Conservation (phyloP, 2,113 vertebrate genomes). For the Eretmochelys imbricata region DNA sequence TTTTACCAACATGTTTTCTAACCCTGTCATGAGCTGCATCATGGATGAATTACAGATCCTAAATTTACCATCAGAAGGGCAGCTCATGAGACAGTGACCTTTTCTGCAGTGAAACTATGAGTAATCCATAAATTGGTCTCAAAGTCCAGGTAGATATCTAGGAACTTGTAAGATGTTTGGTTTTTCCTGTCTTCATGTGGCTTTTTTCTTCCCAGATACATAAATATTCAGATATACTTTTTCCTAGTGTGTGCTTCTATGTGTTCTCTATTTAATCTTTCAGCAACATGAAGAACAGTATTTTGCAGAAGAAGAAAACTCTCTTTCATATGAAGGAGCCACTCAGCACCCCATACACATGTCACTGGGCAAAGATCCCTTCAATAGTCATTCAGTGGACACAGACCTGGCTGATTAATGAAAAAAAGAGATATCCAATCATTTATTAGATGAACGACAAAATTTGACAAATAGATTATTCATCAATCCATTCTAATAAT, state of each 20-base stretch:
- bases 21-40: fast-evolving
- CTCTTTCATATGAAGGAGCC: background rate
- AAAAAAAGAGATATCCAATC: fast-evolving
- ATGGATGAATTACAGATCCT: background rate
- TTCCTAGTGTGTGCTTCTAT: fast-evolving
- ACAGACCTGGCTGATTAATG: fast-evolving
- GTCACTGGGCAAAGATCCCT: background rate
- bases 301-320: background rate
- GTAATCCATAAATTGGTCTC: background rate
- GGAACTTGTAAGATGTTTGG: background rate
- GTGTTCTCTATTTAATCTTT: background rate
- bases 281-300: fast-evolving
- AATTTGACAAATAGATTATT: background rate
- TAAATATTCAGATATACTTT: background rate
- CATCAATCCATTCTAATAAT: background rate
- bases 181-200: background rate
- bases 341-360: fast-evolving
- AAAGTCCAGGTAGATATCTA: fast-evolving
- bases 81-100: background rate
- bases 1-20: background rate
- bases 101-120: background rate
- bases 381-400: background rate
- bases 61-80: background rate
- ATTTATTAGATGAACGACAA: background rate
- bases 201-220: background rate